These are phyloP conservation scores for Galaxias olidus DNA, from an alignment of 2,797 vertebrate genomes.

Conservation along the genomic window DNA sequence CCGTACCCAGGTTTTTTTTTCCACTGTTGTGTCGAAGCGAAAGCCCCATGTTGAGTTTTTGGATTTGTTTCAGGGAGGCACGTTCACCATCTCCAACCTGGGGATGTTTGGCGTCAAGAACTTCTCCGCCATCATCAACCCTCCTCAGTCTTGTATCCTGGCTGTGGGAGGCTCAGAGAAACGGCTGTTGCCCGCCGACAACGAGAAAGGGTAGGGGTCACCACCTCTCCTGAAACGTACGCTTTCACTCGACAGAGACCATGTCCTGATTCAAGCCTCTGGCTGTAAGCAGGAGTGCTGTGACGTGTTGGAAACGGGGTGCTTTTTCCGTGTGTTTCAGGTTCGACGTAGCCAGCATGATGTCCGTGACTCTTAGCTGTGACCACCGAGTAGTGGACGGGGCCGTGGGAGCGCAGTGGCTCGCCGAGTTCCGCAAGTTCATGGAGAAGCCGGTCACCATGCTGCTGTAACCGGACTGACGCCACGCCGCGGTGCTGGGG, in stretches of 20 bases:
- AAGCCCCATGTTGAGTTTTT: not conserved
- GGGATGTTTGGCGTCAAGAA: conserved; percentile 98
- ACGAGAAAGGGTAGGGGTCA: conserved; percentile 87
- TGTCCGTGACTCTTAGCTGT: conserved; percentile 97
- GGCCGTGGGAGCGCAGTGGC: conserved; percentile 96
- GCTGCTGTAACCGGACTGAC: conserved; percentile 83
- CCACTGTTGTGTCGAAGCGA: not conserved
- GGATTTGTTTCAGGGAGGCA: conserved; percentile 82
- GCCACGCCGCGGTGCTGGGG: conserved; percentile 34
- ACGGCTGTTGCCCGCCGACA: conserved; percentile 89
- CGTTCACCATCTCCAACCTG: conserved; percentile 97
- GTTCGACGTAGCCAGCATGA: conserved; percentile 90
- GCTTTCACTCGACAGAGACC: no score
- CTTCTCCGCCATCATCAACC: conserved; percentile 98
- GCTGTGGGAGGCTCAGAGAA: conserved; percentile 92
- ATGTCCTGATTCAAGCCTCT: not conserved
- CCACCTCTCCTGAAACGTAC: not conserved
- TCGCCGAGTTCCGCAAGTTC: conserved; percentile 94
- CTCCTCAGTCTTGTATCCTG: conserved; percentile 95
- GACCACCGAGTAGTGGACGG: conserved; percentile 97
- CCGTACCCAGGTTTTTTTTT: not conserved
- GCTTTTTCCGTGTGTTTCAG: conserved; percentile 58
- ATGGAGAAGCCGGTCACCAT: conserved; percentile 93
- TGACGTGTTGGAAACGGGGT: not conserved
- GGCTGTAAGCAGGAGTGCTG: no score